Evolutionary conservation across 2,797 vertebrate species (phyloP).

Genomic region (Tenualosa thibaudeaui): DNA sequence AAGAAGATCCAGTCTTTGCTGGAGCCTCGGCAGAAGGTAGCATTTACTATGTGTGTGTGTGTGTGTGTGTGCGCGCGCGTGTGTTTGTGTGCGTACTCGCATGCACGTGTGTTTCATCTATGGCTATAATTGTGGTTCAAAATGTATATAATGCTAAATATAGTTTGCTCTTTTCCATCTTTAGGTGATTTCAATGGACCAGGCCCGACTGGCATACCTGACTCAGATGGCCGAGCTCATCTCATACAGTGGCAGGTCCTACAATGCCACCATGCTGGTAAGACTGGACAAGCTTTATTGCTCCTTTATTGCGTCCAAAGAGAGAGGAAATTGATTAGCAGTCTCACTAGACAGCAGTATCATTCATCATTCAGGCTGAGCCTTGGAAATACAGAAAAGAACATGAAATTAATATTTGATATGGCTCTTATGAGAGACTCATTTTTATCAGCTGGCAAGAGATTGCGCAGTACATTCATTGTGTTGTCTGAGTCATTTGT

Average conservation of each 20-base stretch:
- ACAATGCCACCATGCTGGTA: slow-evolving; percentile 96
- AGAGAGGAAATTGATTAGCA: slow-evolving; percentile 13
- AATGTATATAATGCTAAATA: neutral
- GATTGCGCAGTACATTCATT: neutral
- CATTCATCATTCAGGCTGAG: neutral
- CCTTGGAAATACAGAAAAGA: neutral
- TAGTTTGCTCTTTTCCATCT: slow-evolving; percentile 12
- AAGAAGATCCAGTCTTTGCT: slow-evolving; percentile 94
- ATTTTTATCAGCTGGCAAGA: slow-evolving; percentile 7
- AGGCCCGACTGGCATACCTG: slow-evolving; percentile 92
- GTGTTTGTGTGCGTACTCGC: neutral
- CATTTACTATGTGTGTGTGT: neutral
- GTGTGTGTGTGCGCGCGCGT: neutral
- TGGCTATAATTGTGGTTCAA: neutral
- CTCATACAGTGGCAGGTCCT: slow-evolving; percentile 91
- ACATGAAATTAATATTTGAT: slow-evolving; percentile 14
- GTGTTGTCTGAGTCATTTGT: neutral
- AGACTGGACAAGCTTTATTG: slow-evolving; percentile 33
- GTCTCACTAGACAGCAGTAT: neutral
- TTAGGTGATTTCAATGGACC: slow-evolving; percentile 84
- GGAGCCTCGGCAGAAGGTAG: slow-evolving; percentile 94
- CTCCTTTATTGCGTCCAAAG: neutral
- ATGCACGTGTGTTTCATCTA: neutral
- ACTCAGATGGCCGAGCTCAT: slow-evolving; percentile 95
- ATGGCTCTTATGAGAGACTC: neutral